Base-by-base conservation (phyloP, 2,113 vertebrate genomes). In the Oncorhynchus mykiss region DNA sequence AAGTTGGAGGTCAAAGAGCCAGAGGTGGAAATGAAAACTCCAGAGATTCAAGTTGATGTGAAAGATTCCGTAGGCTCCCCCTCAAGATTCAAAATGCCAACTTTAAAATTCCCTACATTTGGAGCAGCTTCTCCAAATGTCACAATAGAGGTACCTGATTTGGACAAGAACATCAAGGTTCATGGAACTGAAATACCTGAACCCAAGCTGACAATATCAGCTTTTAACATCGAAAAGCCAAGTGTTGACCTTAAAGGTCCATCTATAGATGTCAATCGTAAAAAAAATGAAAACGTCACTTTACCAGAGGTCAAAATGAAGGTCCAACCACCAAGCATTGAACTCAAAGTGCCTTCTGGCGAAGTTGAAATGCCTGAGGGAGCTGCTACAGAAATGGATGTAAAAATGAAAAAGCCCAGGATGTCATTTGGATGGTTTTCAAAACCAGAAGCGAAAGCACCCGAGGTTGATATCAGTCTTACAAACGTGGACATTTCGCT, bases 71-170 rank as follows among this genome's bases (percentile, higher is more conserved):
- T 57, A 13, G 51, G 9, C 14, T 54, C 72, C 5, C 34, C 70
- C 8, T 64, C 62, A 82, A 79, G 24, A 59, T 85, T 87, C 0
- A 87, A 54, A 80, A 66, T 89, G 66, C 88, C 86, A 62, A 74
- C 48, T 9, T 13, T 87, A 14, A 80, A 76, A 71, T 22, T 76
- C 45, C 78, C 78, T 12, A 72, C 54, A 76, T 76, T 80, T 80
- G 73, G 78, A 16, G 18, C 62, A 75, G 80, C 0, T 11, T 87
- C 0, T 39, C 78, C 69, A 70, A 3, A 27, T 68, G 57, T 77
- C 84, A 6, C 71, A 77, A 49, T 84, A 0, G 24, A 62, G 70
- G 74, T 71, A 0, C 72, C 86, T 7, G 79, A 82, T 70, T 67
- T 83, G 22, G 74, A 77, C 70, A 82, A 3, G 25, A 70, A 34